These are phyloP conservation scores for Protonemura montana DNA, from an alignment of 2,888 invertebrate genomes.

Conservation along the genomic window DNA sequence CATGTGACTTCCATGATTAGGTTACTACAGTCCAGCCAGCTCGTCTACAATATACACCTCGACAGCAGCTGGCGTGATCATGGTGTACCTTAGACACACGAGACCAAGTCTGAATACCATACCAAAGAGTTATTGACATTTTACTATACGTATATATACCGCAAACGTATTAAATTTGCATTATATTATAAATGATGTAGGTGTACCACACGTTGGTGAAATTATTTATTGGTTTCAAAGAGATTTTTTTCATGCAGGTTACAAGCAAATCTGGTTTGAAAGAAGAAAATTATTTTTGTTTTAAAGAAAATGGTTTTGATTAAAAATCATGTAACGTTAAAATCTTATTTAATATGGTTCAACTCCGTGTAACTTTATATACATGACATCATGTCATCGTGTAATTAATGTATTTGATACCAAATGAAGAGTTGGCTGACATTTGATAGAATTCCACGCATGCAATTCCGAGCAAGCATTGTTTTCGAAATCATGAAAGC, in stretches of 20 bases:
- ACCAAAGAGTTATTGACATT: slow-evolving; percentile 5
- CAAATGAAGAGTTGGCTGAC: too few species aligned
- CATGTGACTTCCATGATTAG: background rate
- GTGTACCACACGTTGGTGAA: background rate
- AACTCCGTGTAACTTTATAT: too few species aligned
- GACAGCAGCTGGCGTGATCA: background rate
- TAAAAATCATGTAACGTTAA: background rate
- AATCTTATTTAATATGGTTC: background rate
- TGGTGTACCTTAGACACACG: background rate
- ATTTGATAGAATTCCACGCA: too few species aligned
- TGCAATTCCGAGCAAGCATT: too few species aligned
- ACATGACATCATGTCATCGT: too few species aligned
- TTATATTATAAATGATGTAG: background rate
- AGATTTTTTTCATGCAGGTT: background rate
- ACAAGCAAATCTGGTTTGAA: background rate
- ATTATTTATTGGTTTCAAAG: background rate
- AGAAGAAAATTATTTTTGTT: background rate
- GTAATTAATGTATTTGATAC: too few species aligned
- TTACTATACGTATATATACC: background rate
- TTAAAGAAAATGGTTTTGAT: background rate
- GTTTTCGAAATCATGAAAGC: too few species aligned
- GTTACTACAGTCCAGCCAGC: background rate
- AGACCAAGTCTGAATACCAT: background rate
- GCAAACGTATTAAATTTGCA: slow-evolving; percentile 7
- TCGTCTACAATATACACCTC: background rate